Base-by-base conservation (phyloP, 2,888 invertebrate genomes). In the Barypeithes pellucidus region DNA sequence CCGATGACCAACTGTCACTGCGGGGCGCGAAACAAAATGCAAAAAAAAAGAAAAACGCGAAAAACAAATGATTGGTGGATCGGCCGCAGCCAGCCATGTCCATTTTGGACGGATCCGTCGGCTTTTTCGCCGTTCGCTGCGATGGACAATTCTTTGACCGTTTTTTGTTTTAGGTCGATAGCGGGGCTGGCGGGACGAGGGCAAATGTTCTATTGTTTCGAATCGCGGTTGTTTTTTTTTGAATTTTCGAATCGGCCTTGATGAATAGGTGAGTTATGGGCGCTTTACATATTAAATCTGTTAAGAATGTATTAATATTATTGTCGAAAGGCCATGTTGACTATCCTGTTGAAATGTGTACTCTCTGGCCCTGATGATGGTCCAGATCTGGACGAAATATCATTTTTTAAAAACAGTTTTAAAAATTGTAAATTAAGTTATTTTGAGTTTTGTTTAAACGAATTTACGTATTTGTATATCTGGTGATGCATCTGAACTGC, bases 11-110 rank as follows among this genome's bases (percentile, higher is more conserved):
- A 84, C 84, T 85, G 84, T 84, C 85, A 83, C 84, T 84, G 83
- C 81, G 81, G 79, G 81, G 81, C 78, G 81, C 79, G 80, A 77
- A 79, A 80, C 52, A 63, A 67, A 68, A 67, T 54, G 39, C 29
- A 68, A 65, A 73, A 73, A 73, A 71, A 74, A 71, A 54, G 75
- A 76, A 83, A 82, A 82, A 81, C 80, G 79, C 82, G 79, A 84
- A 84, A 84, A 85, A 85, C 83, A 82, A 84, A 84, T 84, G 84
- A 85, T 85, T 84, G 84, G 84, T 84, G 84, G 84, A 85, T 84
- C 82, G 84, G 82, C 83, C 82, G 81, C 81, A 82, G 83, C 81
- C 84, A 81, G 84, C 84, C 84, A 84, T 84, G 84, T 85, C 84
- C 82, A 81, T 80, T 80, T 66, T 73, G 74, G 70, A 67, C 62